A percentile compares a stretch with the other conserved stretches of the same genome.
Evolutionary conservation across 2,888 invertebrate species (phyloP).

Genomic region (Dione vanillae): DNA sequence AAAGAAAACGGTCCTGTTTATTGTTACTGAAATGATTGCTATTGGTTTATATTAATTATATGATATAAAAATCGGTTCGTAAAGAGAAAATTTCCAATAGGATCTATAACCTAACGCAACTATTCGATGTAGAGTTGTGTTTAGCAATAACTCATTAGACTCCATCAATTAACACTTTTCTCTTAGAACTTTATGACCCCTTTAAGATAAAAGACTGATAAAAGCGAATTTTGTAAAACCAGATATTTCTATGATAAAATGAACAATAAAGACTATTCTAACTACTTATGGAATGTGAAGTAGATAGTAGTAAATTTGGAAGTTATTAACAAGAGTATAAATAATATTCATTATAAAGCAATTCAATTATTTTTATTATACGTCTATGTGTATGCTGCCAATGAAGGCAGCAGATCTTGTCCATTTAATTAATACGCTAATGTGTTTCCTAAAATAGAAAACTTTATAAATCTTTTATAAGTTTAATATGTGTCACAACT

Average conservation of each 20-base stretch:
- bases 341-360: constrained; percentile 29
- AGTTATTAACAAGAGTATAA: constrained; percentile 27
- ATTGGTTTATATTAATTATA: constrained; percentile 33
- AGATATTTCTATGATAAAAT: constrained; percentile 53
- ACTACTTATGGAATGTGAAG: constrained; percentile 49
- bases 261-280: constrained; percentile 54
- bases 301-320: constrained; percentile 33
- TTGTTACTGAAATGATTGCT: constrained; percentile 39
- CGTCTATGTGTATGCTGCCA: constrained; percentile 31
- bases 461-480: constrained; percentile 14
- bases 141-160: constrained; percentile 20
- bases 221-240: constrained; percentile 75
- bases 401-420: constrained; percentile 34
- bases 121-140: constrained; percentile 32
- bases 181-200: constrained; percentile 51
- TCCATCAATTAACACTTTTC: constrained; percentile 39
- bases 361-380: constrained; percentile 41
- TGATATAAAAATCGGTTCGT: constrained; percentile 24
- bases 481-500: constrained; percentile 14
- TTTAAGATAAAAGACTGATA: constrained; percentile 73
- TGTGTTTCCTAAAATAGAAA: constrained; percentile 27
- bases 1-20: constrained; percentile 40
- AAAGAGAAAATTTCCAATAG: constrained; percentile 16
- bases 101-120: constrained; percentile 27
- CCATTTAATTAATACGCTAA: constrained; percentile 36